These are phyloP conservation scores for Camponotus pennsylvanicus DNA, from an alignment of 1,140 invertebrate genomes.

Conservation along the genomic window DNA sequence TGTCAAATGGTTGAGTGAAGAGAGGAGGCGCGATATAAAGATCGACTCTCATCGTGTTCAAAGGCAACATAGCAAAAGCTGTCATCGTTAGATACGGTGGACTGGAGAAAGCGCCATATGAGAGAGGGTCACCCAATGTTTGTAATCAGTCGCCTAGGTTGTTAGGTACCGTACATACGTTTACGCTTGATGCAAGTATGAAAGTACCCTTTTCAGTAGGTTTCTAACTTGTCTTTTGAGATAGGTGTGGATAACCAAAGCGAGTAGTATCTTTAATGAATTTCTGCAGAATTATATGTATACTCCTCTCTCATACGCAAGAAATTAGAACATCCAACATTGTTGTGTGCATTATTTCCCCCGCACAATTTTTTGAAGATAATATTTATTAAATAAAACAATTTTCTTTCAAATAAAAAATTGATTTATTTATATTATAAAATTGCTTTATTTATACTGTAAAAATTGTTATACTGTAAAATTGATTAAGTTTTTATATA, in stretches of 20 bases:
- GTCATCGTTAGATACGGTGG: slow-evolving; percentile 52
- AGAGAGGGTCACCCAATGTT: slow-evolving; percentile 59
- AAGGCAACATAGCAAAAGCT: slow-evolving; percentile 46
- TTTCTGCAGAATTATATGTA: neutral
- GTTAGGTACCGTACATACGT: slow-evolving; percentile 64
- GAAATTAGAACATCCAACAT: slow-evolving; percentile 3
- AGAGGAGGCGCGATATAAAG: slow-evolving; percentile 28
- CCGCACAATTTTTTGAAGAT: neutral
- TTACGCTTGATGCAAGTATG: slow-evolving; percentile 21
- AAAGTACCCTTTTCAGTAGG: slow-evolving; percentile 60
- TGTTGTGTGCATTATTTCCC: neutral
- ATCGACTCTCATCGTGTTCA: slow-evolving; percentile 6
- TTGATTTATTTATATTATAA: neutral
- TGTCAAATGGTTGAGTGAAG: slow-evolving; percentile 30
- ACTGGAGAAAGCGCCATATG: slow-evolving; percentile 9
- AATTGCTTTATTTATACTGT: neutral
- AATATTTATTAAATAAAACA: neutral
- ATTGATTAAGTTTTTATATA: no score
- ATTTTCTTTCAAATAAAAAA: neutral
- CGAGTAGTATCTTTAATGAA: slow-evolving; percentile 40
- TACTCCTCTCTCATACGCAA: neutral
- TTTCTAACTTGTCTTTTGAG: slow-evolving; percentile 35
- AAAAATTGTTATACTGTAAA: neutral
- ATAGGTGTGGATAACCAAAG: slow-evolving; percentile 40
- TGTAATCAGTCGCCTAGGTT: slow-evolving; percentile 70